Evolutionary conservation across 2,888 invertebrate genomes (phyloP).

Genomic region (Pilophorus perplexus): DNA sequence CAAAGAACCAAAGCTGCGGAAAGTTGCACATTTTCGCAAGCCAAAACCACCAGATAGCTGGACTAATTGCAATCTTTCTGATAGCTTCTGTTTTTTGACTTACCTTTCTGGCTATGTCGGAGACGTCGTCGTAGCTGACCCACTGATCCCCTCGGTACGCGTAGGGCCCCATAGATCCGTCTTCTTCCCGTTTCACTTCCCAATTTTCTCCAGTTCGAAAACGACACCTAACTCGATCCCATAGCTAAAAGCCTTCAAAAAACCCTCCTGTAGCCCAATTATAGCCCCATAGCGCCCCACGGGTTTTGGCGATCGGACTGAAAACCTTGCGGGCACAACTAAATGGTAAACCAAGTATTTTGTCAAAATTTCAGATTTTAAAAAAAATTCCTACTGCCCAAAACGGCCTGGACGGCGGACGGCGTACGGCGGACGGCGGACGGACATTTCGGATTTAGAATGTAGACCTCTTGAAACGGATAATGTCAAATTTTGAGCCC

Average conservation of each 20-base stretch:
- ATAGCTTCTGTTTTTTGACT: not conserved
- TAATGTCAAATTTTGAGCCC: too few species aligned
- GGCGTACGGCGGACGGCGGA: slow-evolving; percentile 70
- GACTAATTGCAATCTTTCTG: too few species aligned
- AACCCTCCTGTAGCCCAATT: too few species aligned
- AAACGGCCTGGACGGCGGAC: slow-evolving; percentile 73
- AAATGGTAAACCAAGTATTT: too few species aligned
- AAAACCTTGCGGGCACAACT: too few species aligned
- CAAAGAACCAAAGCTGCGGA: too few species aligned
- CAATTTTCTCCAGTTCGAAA: slow-evolving; percentile 76
- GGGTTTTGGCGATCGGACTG: slow-evolving; percentile 74
- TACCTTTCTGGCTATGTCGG: slow-evolving; percentile 71
- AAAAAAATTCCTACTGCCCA: too few species aligned
- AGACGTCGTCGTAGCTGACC: slow-evolving; percentile 89
- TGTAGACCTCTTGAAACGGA: too few species aligned
- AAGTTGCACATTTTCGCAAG: too few species aligned
- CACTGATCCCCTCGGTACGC: slow-evolving; percentile 81
- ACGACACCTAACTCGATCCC: not conserved
- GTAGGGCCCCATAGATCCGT: slow-evolving; percentile 83
- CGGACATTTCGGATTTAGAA: slow-evolving; percentile 59
- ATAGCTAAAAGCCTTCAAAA: slow-evolving; percentile 80
- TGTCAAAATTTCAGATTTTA: too few species aligned
- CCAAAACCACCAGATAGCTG: too few species aligned
- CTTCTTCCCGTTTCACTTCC: slow-evolving; percentile 74
- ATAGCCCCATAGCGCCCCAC: too few species aligned